Percentiles rank a stretch among this genome's conserved stretches.
phyloP scores from a whole-genome alignment of 2,888 invertebrate species.

The Chironomus riparius region DNA sequence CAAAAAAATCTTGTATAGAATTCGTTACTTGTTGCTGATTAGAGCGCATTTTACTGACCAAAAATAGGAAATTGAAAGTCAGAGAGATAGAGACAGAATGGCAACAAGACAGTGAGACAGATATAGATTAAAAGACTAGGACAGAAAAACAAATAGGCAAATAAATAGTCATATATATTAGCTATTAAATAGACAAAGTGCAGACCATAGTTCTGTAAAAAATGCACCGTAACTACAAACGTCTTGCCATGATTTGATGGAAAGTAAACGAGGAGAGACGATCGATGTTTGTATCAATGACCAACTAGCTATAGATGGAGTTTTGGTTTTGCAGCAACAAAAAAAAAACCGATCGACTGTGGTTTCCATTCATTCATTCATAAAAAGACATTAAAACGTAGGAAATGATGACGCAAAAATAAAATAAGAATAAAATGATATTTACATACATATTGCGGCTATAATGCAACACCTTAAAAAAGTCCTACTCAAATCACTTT shows the following conservation, averaged over 20 bases:
- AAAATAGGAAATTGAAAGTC: too few relatives aligned
- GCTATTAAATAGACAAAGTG: too few relatives aligned
- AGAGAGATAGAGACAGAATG: too few relatives aligned
- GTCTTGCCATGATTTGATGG: neutral
- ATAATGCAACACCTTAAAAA: neutral
- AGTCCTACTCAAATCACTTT: conserved; percentile 1
- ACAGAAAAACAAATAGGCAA: too few relatives aligned
- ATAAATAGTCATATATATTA: too few relatives aligned
- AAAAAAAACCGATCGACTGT: too few relatives aligned
- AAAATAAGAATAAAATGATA: neutral
- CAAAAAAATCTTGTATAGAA: too few relatives aligned
- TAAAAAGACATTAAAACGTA: neutral
- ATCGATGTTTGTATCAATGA: neutral
- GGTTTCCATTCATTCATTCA: neutral
- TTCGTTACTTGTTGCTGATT: too few relatives aligned
- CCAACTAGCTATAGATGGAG: neutral
- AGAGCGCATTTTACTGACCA: too few relatives aligned
- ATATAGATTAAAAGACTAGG: too few relatives aligned
- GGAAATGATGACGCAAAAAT: neutral
- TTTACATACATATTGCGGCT: neutral
- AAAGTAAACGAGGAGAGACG: neutral
- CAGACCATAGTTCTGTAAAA: too few relatives aligned
- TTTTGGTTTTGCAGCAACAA: neutral
- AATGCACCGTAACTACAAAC: neutral
- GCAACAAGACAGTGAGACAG: too few relatives aligned